Evolutionary conservation across 2,888 invertebrate species (phyloP), one percentile per base, ranked within the genome.

Genomic region (Meteorus colon): DNA sequence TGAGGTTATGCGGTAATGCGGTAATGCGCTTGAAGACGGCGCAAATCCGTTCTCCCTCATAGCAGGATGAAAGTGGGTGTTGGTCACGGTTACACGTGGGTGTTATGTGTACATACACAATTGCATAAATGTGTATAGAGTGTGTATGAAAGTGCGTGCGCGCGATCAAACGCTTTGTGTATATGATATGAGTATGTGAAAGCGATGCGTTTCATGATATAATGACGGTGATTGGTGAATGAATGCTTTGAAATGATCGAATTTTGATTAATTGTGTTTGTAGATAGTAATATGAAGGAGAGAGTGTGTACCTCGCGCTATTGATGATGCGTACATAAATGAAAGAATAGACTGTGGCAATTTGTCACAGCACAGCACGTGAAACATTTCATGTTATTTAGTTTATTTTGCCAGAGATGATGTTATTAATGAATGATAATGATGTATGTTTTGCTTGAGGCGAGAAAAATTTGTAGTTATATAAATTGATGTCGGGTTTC

Each of bases 261-360:
- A 81, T 84, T 78, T 79, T 82, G 85, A 86, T 86, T 86, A 84
- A 86, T 86, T 81, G 85, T 81, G 82, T 77, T 27, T 65, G 77
- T 82, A 59, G 82, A 83, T 85, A n/a, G 14, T 24, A 24, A 24
- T 6, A 19, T 19, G 55, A 24, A 6, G 19, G n/a, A n/a, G 6
- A 19, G n/a, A 6, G 19, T 19, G 55, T 8, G 1, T 8, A 24
- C 34, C 34, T 6, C 34, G 2, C 34, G 34, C 34, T 34, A 8
- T 55, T 16, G n/a, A 24, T 55, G 8, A n/a, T 19, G 55, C 19
- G 55, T 0, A 48, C n/a, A 48, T n/a, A 48, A 14, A 48, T 16
- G 14, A 48, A 63, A 34, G 16, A 63, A 34, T 82, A 82, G 85
- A 80, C 81, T 78, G 77, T 79, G 81, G 79, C 83, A 84, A 85